Percentiles rank a stretch among this genome's conserved stretches.
Evolutionary conservation across 2,797 vertebrate genomes (phyloP).

Genomic region (Lepus oiostolus): DNA sequence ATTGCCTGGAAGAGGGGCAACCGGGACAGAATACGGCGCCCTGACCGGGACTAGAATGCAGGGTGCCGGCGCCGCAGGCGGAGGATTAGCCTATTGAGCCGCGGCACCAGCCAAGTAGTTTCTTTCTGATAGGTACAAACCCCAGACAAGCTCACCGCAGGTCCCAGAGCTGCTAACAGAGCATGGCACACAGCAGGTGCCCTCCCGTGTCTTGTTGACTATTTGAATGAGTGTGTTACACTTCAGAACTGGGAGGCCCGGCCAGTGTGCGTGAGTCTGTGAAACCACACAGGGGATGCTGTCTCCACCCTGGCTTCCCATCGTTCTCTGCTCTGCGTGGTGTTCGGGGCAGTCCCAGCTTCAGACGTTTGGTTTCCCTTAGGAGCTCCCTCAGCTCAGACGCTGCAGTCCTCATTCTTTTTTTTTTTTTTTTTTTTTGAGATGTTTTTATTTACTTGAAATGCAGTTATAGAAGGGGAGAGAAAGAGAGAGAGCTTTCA

Average conservation of each 20-base stretch:
- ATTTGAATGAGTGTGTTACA: background rate
- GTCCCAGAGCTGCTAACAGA: background rate
- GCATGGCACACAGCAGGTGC: background rate
- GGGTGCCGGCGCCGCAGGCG: too few relatives aligned
- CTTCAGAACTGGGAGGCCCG: background rate
- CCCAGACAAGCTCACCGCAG: background rate
- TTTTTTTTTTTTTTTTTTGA: too few relatives aligned
- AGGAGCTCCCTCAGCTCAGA: background rate
- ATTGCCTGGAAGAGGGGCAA: too few relatives aligned
- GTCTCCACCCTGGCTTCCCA: background rate
- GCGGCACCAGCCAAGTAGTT: too few relatives aligned
- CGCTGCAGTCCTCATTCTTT: too few relatives aligned
- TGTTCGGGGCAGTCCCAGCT: background rate
- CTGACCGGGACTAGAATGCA: too few relatives aligned
- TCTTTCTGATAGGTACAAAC: background rate
- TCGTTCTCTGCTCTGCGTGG: background rate
- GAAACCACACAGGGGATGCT: background rate
- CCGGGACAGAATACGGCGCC: too few relatives aligned
- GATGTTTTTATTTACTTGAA: too few relatives aligned
- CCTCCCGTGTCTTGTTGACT: background rate
- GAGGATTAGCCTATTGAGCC: too few relatives aligned
- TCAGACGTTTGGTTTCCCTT: background rate
- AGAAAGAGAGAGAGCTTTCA: too few relatives aligned
- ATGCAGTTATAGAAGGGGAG: too few relatives aligned
- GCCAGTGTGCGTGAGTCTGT: rapidly evolving